Percentiles rank a stretch among this genome's conserved stretches.
Evolutionary conservation across 2,113 vertebrate species (phyloP).

Genomic region (Crotalus viridis): DNA sequence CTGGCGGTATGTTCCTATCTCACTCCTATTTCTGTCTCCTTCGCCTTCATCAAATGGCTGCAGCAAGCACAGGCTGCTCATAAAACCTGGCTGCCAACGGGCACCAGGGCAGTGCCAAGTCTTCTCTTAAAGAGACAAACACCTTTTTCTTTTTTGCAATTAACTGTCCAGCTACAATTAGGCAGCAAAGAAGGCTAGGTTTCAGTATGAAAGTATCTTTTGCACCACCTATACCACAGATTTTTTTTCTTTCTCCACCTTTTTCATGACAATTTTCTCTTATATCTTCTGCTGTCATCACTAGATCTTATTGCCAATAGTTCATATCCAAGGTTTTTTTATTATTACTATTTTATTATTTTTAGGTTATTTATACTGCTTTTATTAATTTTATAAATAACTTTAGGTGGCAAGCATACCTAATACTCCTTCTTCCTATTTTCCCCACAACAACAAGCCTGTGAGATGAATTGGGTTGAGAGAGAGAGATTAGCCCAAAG

Average conservation of each 20-base stretch:
- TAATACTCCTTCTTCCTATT: neutral
- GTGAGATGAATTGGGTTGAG: neutral
- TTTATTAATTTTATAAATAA: neutral
- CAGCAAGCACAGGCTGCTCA: constrained; percentile 26
- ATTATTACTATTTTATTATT: neutral
- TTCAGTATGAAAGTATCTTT: neutral
- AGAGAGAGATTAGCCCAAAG: neutral
- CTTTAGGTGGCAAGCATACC: neutral
- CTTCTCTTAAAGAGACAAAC: constrained; percentile 36
- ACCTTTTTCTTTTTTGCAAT: neutral
- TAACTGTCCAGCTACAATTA: neutral
- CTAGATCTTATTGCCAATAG: neutral
- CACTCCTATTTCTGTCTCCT: constrained; percentile 67
- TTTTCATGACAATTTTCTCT: neutral
- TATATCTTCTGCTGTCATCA: neutral
- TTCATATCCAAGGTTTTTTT: neutral
- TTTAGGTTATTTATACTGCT: neutral
- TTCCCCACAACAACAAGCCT: neutral
- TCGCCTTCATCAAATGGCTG: constrained; percentile 63
- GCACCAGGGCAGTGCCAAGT: constrained; percentile 34
- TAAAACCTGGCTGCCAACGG: constrained; percentile 34
- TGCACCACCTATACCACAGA: neutral
- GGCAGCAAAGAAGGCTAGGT: neutral
- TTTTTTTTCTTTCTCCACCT: constrained; percentile 7
- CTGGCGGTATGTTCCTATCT: constrained; percentile 12